phyloP scores from a whole-genome alignment of 2,888 invertebrate species.

The Chymomyza procnemis region DNA sequence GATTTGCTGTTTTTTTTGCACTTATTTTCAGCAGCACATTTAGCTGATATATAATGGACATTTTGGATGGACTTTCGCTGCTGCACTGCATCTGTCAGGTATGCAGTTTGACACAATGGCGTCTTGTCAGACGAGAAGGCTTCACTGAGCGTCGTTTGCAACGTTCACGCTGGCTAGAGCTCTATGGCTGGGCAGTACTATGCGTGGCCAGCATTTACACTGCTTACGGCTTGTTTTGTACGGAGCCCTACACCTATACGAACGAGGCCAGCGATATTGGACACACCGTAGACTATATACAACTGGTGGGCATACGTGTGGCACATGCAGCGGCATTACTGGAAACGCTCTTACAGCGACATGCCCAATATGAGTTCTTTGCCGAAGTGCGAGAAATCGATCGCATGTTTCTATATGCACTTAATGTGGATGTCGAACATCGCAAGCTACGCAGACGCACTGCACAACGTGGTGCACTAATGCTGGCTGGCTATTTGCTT shows the following conservation, averaged over 20 bases:
- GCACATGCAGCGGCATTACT: constrained; percentile 65
- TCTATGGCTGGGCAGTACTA: constrained; percentile 53
- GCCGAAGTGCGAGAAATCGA: constrained; percentile 70
- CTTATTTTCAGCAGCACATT: neutral
- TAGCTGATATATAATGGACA: constrained; percentile 54
- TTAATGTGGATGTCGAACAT: constrained; percentile 64
- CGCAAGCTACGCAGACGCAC: constrained; percentile 39
- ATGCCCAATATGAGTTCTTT: constrained; percentile 49
- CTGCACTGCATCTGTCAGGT: constrained; percentile 57
- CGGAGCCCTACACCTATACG: constrained; percentile 20
- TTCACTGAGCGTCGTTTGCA: constrained; percentile 6
- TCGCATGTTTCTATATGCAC: constrained; percentile 57
- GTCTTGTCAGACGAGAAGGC: constrained; percentile 41
- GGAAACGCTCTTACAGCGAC: constrained; percentile 63
- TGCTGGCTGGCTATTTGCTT: constrained; percentile 54
- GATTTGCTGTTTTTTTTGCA: no score
- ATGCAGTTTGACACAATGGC: constrained; percentile 56
- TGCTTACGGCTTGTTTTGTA: constrained; percentile 53
- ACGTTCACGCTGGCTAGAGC: constrained; percentile 51
- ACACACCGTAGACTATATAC: constrained; percentile 71
- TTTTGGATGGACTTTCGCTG: constrained; percentile 49
- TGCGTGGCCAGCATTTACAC: constrained; percentile 39
- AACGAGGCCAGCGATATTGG: constrained; percentile 49
- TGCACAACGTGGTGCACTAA: constrained; percentile 36
- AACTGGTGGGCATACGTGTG: constrained; percentile 71